Percentiles rank a stretch among this genome's conserved stretches.
phyloP scores from a whole-genome alignment of 2,888 invertebrate species.

The Leptogaster cylindrica region DNA sequence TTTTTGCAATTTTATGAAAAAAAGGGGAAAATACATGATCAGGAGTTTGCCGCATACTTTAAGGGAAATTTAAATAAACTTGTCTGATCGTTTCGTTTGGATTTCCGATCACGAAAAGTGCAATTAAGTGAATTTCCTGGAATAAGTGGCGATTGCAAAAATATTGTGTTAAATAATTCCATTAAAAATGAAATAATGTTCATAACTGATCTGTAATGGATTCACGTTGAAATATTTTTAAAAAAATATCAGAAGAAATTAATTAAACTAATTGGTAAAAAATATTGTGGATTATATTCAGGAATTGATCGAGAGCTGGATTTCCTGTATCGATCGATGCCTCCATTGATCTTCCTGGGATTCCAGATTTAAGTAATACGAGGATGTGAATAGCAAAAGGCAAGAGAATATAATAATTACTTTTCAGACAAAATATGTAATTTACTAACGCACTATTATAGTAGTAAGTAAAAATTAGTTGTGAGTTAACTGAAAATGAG shows the following conservation, averaged over 20 bases:
- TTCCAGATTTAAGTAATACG: conserved; percentile 16
- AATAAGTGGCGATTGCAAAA: conserved; percentile 10
- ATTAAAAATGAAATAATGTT: conserved; percentile 3
- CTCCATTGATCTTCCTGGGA: conserved; percentile 1
- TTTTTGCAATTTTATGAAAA: conserved; percentile 2
- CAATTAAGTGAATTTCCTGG: background rate
- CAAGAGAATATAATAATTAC: conserved; percentile 8
- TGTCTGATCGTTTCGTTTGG: background rate
- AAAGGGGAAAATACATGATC: too few relatives aligned
- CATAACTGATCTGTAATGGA: conserved; percentile 7
- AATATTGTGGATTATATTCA: conserved; percentile 29
- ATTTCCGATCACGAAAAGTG: conserved; percentile 1
- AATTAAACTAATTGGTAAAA: conserved; percentile 8
- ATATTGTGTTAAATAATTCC: conserved; percentile 22
- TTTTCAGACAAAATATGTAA: conserved; percentile 33
- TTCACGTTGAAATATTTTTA: too few relatives aligned
- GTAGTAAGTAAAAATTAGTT: conserved; percentile 26
- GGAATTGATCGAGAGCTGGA: conserved; percentile 6
- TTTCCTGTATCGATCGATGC: background rate
- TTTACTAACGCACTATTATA: background rate
- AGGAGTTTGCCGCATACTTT: conserved; percentile 20
- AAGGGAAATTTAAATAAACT: conserved; percentile 24
- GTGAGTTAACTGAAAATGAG: conserved; percentile 9
- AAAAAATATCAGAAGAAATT: conserved; percentile 11
- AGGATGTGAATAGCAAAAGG: conserved; percentile 35